phyloP scores from a whole-genome alignment of 2,888 invertebrate genomes.

The Chymomyza procnemis region DNA sequence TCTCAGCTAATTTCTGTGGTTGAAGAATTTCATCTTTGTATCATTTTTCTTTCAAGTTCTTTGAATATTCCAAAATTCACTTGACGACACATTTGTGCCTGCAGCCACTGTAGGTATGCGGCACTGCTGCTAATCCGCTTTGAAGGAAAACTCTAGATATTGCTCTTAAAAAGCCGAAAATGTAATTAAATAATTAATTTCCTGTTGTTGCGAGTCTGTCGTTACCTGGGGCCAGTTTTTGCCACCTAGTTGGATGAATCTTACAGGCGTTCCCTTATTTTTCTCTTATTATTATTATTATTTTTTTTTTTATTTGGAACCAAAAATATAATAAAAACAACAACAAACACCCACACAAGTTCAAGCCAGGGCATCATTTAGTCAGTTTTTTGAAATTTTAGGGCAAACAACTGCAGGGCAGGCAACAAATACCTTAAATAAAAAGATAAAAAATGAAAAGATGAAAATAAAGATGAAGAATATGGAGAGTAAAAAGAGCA shows the following conservation, averaged over 20 bases:
- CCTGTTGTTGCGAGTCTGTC: conserved; percentile 52
- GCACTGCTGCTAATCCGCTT: too few relatives aligned
- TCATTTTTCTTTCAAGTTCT: too few relatives aligned
- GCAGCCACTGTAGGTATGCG: too few relatives aligned
- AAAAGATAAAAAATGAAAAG: too few relatives aligned
- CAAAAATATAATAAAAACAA: neutral
- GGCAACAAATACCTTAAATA: conserved; percentile 11
- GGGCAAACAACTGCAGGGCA: conserved; percentile 5
- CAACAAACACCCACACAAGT: neutral
- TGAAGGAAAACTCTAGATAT: too few relatives aligned
- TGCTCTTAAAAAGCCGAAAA: neutral
- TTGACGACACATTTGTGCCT: too few relatives aligned
- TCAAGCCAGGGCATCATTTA: neutral
- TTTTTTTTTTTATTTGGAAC: neutral
- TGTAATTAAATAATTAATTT: conserved; percentile 67
- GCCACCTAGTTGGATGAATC: neutral
- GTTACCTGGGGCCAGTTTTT: conserved; percentile 1
- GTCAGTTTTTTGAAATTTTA: neutral
- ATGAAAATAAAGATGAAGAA: too few relatives aligned
- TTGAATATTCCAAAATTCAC: too few relatives aligned
- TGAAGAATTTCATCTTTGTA: too few relatives aligned
- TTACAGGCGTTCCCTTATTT: neutral
- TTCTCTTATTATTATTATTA: too few relatives aligned
- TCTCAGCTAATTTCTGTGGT: too few relatives aligned
- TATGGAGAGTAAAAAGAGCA: too few relatives aligned